A percentile compares a stretch with the other conserved stretches of the same genome.
phyloP scores from a whole-genome alignment of 2,113 vertebrate genomes.

The Australoheros scitulus region DNA sequence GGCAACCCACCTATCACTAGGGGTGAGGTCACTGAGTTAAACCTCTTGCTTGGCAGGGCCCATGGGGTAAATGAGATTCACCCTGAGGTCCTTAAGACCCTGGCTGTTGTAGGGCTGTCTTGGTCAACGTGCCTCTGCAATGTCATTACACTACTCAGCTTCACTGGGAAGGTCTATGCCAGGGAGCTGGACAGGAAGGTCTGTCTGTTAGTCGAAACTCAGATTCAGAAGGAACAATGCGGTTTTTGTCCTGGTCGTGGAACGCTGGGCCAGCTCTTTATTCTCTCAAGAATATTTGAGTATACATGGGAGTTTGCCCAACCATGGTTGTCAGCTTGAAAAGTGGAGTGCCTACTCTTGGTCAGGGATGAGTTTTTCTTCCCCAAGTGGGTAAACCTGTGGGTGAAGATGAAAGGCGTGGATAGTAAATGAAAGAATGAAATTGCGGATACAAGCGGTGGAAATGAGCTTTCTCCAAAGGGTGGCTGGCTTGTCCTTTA shows the following conservation, averaged over 20 bases:
- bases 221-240: background rate
- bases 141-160: no score
- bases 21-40: no score
- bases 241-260: background rate
- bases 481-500: background rate
- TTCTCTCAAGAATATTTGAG: background rate
- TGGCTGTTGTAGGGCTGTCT: no score
- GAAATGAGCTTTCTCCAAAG: background rate
- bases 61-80: no score
- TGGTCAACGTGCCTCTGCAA: no score
- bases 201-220: background rate
- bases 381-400: no score
- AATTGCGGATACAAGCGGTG: rapidly evolving
- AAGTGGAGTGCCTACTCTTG: background rate
- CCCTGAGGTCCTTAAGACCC: no score
- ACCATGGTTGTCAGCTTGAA: background rate
- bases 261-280: background rate
- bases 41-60: no score
- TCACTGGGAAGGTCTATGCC: no score
- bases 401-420: background rate
- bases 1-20: background rate
- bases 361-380: no score
- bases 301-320: no score
- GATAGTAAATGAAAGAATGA: background rate
- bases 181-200: background rate